Evolutionary conservation across 2,888 invertebrate genomes (phyloP).

Genomic region (Agrypnus murinus): DNA sequence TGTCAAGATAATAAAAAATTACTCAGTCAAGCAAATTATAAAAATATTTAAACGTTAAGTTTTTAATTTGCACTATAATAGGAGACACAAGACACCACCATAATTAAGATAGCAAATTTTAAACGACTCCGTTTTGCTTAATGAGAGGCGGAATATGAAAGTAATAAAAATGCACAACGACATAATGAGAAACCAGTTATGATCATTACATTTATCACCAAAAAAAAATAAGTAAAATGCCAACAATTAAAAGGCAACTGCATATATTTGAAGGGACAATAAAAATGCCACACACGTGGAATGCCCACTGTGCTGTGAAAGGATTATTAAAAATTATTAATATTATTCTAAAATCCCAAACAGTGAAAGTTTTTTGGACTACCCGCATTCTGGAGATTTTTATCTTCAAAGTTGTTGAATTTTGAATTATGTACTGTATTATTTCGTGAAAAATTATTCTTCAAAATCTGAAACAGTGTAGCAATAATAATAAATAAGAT

Average conservation of each 20-base stretch:
- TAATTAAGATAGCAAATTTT: slow-evolving; percentile 26
- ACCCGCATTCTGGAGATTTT: slow-evolving; percentile 6
- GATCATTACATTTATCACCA: slow-evolving; percentile 39
- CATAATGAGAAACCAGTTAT: slow-evolving; percentile 46
- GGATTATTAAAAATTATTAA: slow-evolving; percentile 41
- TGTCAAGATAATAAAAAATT: too few species aligned
- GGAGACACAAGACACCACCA: too few species aligned
- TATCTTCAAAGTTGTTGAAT: slow-evolving; percentile 1
- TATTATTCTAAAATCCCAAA: slow-evolving; percentile 15
- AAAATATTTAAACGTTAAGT: too few species aligned
- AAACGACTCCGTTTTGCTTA: slow-evolving; percentile 18
- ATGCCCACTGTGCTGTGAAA: slow-evolving; percentile 37
- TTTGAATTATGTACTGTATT: background rate
- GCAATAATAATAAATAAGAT: background rate
- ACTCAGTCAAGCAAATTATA: too few species aligned
- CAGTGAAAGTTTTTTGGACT: slow-evolving; percentile 26
- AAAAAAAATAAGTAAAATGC: slow-evolving; percentile 30
- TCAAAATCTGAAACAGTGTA: background rate
- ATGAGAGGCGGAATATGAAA: slow-evolving; percentile 31
- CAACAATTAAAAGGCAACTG: slow-evolving; percentile 21
- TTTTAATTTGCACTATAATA: too few species aligned
- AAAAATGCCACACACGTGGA: slow-evolving; percentile 44
- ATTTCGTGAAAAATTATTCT: background rate
- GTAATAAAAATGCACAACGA: slow-evolving; percentile 41
- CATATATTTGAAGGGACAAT: slow-evolving; percentile 24